A percentile compares a stretch with the other conserved stretches of the same genome.
Conservation (phyloP, 2,888 invertebrate genomes). For the Lysandra bellargus region DNA sequence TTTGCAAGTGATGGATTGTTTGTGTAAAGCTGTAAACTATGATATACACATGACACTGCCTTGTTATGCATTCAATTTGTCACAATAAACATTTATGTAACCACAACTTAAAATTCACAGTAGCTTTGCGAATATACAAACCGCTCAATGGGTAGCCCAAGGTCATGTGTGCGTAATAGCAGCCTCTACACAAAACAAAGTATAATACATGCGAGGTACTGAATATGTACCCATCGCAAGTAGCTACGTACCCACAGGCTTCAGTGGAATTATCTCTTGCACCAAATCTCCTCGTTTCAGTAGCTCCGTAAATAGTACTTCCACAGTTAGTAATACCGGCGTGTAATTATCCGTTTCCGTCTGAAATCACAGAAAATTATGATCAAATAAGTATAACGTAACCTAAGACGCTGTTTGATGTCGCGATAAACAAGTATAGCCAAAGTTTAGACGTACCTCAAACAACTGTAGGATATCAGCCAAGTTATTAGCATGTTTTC, state of each 20-base stretch:
- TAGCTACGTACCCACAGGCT: conserved; percentile 72
- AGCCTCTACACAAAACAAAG: not conserved
- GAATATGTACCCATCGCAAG: not conserved
- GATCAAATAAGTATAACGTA: conserved; percentile 46
- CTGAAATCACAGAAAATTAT: conserved; percentile 59
- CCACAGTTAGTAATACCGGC: conserved; percentile 84
- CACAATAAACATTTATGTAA: conserved; percentile 2
- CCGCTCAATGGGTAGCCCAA: not conserved
- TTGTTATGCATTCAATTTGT: not conserved
- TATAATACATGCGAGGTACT: not conserved
- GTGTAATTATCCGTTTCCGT: conserved; percentile 71
- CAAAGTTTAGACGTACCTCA: conserved; percentile 68
- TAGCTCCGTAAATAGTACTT: conserved; percentile 85
- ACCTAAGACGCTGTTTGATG: conserved; percentile 46
- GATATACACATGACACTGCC: not conserved
- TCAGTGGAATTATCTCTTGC: conserved; percentile 80
- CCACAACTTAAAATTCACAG: not conserved
- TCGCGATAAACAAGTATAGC: conserved; percentile 37
- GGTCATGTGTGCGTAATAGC: not conserved
- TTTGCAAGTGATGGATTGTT: not conserved
- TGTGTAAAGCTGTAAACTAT: not conserved
- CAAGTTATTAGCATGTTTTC: conserved; percentile 83
- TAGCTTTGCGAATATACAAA: not conserved
- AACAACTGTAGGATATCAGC: conserved; percentile 85
- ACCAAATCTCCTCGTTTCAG: conserved; percentile 84